A percentile compares a stretch with the other conserved stretches of the same genome.
phyloP scores from a whole-genome alignment of 2,888 invertebrate species.

The Phytoseiulus persimilis region DNA sequence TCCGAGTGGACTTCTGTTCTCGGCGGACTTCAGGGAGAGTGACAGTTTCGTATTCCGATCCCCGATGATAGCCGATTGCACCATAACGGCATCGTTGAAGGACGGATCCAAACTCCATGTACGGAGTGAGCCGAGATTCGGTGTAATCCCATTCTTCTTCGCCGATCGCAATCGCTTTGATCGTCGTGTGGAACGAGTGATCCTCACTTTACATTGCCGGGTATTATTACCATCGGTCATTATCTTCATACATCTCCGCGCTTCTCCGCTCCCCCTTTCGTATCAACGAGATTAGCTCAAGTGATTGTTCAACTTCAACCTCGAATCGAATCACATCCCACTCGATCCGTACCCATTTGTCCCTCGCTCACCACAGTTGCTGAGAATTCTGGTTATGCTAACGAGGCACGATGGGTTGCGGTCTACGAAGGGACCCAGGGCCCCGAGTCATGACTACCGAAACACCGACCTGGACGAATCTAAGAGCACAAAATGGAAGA shows the following conservation, averaged over 20 bases:
- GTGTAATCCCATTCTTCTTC: background rate
- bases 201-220: background rate
- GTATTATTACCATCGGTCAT: background rate
- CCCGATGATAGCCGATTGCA: background rate
- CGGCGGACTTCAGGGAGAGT: no score
- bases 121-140: background rate
- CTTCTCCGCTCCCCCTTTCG: no score
- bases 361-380: background rate
- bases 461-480: no score
- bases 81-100: background rate
- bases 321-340: background rate
- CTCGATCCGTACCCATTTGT: no score
- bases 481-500: no score
- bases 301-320: background rate
- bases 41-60: no score
- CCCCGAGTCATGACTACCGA: no score
- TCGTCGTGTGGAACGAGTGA: background rate
- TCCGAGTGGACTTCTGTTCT: no score
- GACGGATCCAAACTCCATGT: background rate
- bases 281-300: background rate
- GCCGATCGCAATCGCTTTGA: background rate
- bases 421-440: no score
- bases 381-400: no score
- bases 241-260: background rate
- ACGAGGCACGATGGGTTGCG: no score